Conservation (phyloP, 2,113 vertebrate genomes). For the Cryptomyrus ogoouensis region DNA sequence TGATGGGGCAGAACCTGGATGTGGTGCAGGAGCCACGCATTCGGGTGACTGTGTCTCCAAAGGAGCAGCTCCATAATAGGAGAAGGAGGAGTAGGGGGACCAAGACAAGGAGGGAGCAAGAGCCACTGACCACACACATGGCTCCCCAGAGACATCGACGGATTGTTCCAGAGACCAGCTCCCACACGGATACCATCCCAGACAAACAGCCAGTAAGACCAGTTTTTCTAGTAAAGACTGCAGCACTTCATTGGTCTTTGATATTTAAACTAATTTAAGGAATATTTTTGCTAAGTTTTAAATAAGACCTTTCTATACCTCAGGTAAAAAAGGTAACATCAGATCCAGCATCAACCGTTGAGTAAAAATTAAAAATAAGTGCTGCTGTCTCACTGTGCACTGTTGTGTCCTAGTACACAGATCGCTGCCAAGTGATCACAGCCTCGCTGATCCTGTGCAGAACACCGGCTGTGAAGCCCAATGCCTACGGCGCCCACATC, state of each 20-base stretch:
- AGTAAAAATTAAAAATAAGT: not conserved
- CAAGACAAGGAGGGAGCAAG: slow-evolving; percentile 23
- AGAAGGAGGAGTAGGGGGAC: slow-evolving; percentile 17
- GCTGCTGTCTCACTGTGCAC: not conserved
- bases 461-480: slow-evolving; percentile 73
- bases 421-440: slow-evolving; percentile 72
- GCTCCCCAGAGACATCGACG: slow-evolving; percentile 60
- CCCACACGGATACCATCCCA: slow-evolving; percentile 63
- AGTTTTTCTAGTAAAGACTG: not conserved
- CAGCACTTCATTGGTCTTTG: not conserved
- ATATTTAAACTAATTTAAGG: not conserved
- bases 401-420: slow-evolving; percentile 63
- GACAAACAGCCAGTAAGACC: slow-evolving; percentile 59
- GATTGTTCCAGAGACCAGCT: slow-evolving; percentile 68
- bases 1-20: slow-evolving; percentile 82
- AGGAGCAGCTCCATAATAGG: slow-evolving; percentile 43
- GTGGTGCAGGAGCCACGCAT: slow-evolving; percentile 86
- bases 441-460: slow-evolving; percentile 78
- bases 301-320: not conserved
- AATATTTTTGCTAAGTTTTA: not conserved
- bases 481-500: slow-evolving; percentile 55
- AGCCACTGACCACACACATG: not conserved
- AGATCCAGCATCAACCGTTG: not conserved
- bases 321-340: not conserved
- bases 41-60: slow-evolving; percentile 70